phyloP scores from a whole-genome alignment of 1,140 invertebrate genomes.

The Hydropsyche tenuis region DNA sequence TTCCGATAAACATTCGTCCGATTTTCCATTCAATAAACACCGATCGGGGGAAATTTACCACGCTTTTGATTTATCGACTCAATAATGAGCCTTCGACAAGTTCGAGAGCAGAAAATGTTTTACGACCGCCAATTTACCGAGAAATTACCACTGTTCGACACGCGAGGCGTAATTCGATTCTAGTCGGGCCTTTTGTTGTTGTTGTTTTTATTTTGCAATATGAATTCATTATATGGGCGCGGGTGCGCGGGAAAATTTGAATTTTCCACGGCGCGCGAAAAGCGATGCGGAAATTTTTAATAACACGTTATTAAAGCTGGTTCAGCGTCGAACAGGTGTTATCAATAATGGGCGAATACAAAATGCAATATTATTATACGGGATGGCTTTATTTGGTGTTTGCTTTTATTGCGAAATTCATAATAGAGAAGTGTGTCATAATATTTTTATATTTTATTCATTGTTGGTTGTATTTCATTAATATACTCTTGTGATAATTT shows the following conservation, averaged over 20 bases:
- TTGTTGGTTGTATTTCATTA: no score
- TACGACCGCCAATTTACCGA: not conserved
- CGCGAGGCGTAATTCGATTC: not conserved
- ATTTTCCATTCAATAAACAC: no score
- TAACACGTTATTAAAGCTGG: not conserved
- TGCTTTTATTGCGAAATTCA: no score
- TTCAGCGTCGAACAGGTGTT: no score
- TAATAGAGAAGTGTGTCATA: no score
- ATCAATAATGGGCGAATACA: no score
- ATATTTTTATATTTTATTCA: no score
- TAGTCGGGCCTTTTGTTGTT: no score
- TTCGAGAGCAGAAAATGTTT: not conserved
- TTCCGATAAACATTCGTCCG: no score
- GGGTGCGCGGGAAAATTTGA: not conserved
- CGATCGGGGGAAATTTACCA: not conserved
- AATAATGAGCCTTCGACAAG: not conserved
- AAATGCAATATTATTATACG: no score
- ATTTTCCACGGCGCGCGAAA: not conserved
- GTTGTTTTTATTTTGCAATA: not conserved
- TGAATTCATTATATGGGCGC: not conserved
- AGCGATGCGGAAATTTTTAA: slow-evolving; percentile 6
- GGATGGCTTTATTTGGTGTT: no score
- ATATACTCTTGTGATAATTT: no score
- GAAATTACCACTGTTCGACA: slow-evolving; percentile 3
- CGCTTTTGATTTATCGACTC: not conserved